Evolutionary conservation across 2,797 vertebrate species (phyloP).

Genomic region (Halcyon chelicuti): DNA sequence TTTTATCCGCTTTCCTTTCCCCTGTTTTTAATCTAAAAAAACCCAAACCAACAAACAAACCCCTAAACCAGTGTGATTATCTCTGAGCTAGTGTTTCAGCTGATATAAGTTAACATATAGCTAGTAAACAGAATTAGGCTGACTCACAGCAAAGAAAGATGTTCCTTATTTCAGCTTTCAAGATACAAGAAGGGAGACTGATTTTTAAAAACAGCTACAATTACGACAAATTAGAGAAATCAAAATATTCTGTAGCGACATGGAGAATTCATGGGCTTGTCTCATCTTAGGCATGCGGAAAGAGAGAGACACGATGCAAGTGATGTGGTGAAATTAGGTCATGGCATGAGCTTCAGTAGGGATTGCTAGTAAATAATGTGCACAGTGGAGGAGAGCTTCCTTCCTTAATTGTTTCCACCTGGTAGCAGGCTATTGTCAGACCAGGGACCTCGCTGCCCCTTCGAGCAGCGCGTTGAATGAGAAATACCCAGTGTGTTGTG

Average conservation of each 20-base stretch:
- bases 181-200: neutral
- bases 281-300: neutral
- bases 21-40: neutral
- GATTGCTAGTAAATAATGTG: conserved; percentile 56
- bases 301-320: neutral
- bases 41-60: neutral
- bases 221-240: neutral
- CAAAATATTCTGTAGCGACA: neutral
- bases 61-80: neutral
- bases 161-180: conserved; percentile 10
- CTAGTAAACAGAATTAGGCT: neutral
- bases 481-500: neutral
- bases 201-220: neutral
- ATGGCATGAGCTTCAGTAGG: neutral
- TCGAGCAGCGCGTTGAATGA: neutral
- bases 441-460: conserved; percentile 28
- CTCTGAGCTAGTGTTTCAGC: neutral
- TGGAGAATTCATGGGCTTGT: neutral
- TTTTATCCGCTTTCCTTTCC: neutral
- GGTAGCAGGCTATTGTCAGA: conserved; percentile 52
- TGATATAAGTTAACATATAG: neutral
- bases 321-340: conserved; percentile 32
- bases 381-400: conserved; percentile 45
- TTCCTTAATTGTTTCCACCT: conserved; percentile 72
- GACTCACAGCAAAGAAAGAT: neutral